Percentiles rank a stretch among this genome's conserved stretches.
phyloP scores from a whole-genome alignment of 2,888 invertebrate genomes.

The Uloborus plumipes region DNA sequence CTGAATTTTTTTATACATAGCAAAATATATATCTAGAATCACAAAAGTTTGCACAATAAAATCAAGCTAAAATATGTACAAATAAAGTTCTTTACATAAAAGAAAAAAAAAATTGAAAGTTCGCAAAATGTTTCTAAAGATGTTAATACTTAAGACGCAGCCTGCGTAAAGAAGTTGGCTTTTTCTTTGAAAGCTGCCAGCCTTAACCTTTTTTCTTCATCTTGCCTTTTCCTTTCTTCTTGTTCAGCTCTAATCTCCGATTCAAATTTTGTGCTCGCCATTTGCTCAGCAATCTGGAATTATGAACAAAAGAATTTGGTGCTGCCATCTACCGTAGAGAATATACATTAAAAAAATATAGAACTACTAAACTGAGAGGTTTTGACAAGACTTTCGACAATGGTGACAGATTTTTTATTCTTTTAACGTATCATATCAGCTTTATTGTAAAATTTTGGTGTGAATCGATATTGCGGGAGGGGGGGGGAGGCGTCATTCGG shows the following conservation, averaged over 20 bases:
- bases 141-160: slow-evolving; percentile 12
- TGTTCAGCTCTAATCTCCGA: slow-evolving; percentile 93
- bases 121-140: neutral
- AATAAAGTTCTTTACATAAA: neutral
- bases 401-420: too few species aligned
- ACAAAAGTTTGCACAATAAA: slow-evolving; percentile 4
- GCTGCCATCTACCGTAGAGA: too few species aligned
- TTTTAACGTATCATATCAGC: too few species aligned
- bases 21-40: slow-evolving; percentile 26
- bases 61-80: neutral
- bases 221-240: slow-evolving; percentile 85
- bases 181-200: slow-evolving; percentile 89
- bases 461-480: too few species aligned
- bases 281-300: slow-evolving; percentile 84
- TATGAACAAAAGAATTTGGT: neutral
- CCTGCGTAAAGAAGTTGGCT: slow-evolving; percentile 82
- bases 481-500: too few species aligned
- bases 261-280: slow-evolving; percentile 88
- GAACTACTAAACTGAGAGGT: too few species aligned
- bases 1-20: slow-evolving; percentile 43
- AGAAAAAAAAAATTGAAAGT: neutral
- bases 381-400: too few species aligned
- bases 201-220: slow-evolving; percentile 85
- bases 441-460: too few species aligned
- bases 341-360: too few species aligned